phyloP scores from a whole-genome alignment of 1,140 invertebrate species.

The Asobara japonica region DNA sequence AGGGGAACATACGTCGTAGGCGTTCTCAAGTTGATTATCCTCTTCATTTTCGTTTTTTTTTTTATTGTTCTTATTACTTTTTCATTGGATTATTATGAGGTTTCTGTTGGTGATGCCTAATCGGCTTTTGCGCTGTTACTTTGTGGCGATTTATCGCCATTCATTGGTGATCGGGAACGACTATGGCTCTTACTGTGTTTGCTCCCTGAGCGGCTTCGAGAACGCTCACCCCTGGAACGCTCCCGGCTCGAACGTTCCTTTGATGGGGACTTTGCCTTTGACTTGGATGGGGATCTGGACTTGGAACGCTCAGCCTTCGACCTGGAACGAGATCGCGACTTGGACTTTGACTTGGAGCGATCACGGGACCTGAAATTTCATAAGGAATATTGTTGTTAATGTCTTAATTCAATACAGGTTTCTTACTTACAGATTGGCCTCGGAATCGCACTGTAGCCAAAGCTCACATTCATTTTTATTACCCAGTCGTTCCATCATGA shows the following conservation, averaged over 20 bases:
- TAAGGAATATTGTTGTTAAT: conserved; percentile 40
- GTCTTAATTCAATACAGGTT: too few species aligned
- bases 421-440: too few species aligned
- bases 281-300: conserved; percentile 71
- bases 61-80: background rate
- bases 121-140: conserved; percentile 58
- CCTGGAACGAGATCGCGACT: conserved; percentile 70
- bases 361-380: conserved; percentile 70
- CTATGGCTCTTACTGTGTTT: conserved; percentile 69
- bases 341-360: conserved; percentile 69
- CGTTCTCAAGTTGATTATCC: background rate
- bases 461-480: too few species aligned
- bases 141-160: conserved; percentile 68
- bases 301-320: conserved; percentile 70
- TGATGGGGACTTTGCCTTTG: conserved; percentile 67
- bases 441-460: too few species aligned
- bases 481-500: too few species aligned
- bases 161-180: conserved; percentile 67
- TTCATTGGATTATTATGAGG: conserved; percentile 2
- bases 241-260: conserved; percentile 65
- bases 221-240: conserved; percentile 62
- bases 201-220: conserved; percentile 63
- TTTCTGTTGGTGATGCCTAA: conserved; percentile 35
- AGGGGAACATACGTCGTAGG: background rate
- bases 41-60: background rate